phyloP scores from a whole-genome alignment of 2,797 vertebrate species.

The Falco naumanni region DNA sequence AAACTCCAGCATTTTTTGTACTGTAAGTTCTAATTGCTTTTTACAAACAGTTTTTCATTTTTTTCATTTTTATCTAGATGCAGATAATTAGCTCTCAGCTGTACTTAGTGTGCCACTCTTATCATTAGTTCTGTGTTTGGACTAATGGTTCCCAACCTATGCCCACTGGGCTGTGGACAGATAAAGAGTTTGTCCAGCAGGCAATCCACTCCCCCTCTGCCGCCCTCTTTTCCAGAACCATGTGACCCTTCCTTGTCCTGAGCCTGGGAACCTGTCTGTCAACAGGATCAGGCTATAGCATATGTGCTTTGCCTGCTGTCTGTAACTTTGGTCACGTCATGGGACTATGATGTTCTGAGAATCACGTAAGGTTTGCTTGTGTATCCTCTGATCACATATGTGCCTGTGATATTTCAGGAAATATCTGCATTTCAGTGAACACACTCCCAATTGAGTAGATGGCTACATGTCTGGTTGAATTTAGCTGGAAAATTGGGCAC shows the following conservation, averaged over 20 bases:
- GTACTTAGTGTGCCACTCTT: neutral
- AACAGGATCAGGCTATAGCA: rapidly evolving
- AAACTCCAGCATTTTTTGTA: neutral
- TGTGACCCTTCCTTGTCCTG: rapidly evolving
- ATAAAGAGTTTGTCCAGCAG: neutral
- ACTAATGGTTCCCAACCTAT: neutral
- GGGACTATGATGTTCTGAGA: neutral
- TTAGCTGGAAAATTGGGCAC: neutral
- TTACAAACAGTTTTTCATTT: neutral
- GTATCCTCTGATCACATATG: neutral
- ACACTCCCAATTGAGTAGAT: rapidly evolving
- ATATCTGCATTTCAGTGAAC: neutral
- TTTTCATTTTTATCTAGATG: neutral
- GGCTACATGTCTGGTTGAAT: neutral
- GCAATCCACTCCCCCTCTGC: neutral
- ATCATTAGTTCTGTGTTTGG: neutral
- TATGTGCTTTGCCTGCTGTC: neutral
- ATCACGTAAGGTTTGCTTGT: neutral
- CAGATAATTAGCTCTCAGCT: neutral
- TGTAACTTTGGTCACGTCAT: neutral
- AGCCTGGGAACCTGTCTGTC: neutral
- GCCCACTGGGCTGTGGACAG: neutral
- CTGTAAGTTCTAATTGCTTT: neutral
- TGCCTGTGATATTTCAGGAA: neutral
- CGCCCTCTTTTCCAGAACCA: neutral